Evolutionary conservation across 2,113 vertebrate genomes (phyloP).

Genomic region (Ceyx melanurus): DNA sequence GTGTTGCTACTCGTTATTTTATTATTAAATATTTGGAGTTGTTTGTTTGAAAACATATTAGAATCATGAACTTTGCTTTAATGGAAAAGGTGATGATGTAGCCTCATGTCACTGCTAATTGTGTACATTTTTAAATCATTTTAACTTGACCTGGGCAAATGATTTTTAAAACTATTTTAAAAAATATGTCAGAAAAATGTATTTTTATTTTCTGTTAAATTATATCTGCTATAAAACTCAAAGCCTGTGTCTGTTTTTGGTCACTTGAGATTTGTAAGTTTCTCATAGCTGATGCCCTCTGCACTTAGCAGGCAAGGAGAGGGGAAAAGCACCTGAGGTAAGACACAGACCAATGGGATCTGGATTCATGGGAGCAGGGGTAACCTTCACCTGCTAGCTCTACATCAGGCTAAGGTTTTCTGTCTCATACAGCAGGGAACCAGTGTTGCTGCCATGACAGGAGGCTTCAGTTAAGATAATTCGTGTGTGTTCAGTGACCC

Average conservation of each 20-base stretch:
- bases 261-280: neutral
- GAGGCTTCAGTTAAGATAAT: neutral
- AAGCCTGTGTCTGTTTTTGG: neutral
- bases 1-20: neutral
- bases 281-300: neutral
- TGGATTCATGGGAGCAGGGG: neutral
- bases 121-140: neutral
- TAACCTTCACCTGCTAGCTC: neutral
- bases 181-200: conserved; percentile 1
- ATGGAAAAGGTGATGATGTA: neutral
- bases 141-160: neutral
- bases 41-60: neutral
- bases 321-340: neutral
- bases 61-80: neutral
- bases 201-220: conserved; percentile 11
- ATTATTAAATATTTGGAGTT: neutral
- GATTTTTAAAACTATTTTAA: neutral
- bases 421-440: neutral
- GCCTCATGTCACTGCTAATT: neutral
- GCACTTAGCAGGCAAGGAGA: neutral
- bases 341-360: neutral
- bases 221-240: conserved; percentile 1
- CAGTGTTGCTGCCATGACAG: neutral
- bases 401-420: neutral
- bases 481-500: neutral